A percentile compares a stretch with the other conserved stretches of the same genome.
Evolutionary conservation across 2,113 vertebrate species (phyloP).

Genomic region (Nyctereutes procyonoides): DNA sequence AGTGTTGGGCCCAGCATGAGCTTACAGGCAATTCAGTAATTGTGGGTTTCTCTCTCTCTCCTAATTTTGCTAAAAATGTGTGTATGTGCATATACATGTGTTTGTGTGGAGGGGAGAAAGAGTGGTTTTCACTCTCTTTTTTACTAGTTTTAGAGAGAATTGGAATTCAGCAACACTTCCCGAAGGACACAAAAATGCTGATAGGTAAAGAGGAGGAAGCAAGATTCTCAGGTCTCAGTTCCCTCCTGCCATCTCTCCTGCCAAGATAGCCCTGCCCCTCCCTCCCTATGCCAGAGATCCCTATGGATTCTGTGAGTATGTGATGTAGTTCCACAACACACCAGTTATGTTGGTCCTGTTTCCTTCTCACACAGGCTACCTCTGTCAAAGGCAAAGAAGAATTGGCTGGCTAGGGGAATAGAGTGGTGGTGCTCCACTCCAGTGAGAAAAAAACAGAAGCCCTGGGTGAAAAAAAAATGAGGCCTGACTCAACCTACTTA

Average conservation of each 20-base stretch:
- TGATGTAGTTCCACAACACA: background rate
- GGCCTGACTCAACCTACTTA: background rate
- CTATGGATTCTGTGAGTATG: background rate
- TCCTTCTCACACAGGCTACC: background rate
- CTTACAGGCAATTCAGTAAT: background rate
- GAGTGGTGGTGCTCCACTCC: background rate
- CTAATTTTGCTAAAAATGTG: background rate
- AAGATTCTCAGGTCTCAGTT: background rate
- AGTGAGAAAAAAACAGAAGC: background rate
- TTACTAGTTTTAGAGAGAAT: constrained; percentile 5
- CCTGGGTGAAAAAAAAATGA: background rate
- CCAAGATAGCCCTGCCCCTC: background rate
- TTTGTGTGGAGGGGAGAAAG: background rate
- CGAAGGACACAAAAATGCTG: constrained; percentile 18
- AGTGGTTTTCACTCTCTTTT: background rate
- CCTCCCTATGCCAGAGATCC: background rate
- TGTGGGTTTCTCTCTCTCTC: background rate
- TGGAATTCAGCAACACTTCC: background rate
- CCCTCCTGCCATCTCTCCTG: background rate
- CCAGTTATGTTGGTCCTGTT: background rate
- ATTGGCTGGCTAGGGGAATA: background rate
- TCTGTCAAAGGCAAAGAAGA: background rate
- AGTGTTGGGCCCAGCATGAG: background rate
- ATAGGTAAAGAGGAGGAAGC: background rate
- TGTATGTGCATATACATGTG: background rate